Conservation (phyloP, 2,113 vertebrate species). For the Sinocyclocheilus rhinocerous region DNA sequence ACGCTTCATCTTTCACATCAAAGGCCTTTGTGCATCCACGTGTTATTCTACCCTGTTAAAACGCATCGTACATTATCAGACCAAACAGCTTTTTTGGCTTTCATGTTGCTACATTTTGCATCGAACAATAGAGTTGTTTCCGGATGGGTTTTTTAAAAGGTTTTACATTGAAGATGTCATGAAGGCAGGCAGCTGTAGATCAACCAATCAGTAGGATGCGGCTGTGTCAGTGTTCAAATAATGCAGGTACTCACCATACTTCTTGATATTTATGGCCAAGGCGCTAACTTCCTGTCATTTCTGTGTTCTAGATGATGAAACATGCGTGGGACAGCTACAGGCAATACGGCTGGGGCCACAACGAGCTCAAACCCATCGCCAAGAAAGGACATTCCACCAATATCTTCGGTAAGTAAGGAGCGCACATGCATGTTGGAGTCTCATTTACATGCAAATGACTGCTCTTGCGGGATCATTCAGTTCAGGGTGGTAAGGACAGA, state of each 20-base stretch:
- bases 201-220: not conserved
- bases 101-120: conserved; percentile 3
- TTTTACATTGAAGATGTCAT: conserved; percentile 14
- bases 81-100: conserved; percentile 28
- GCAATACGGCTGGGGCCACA: conserved; percentile 97
- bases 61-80: not conserved
- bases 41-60: conserved; percentile 22
- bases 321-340: conserved; percentile 98
- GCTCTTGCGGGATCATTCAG: not conserved
- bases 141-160: not conserved
- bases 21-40: conserved; percentile 6
- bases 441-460: conserved; percentile 48
- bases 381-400: conserved; percentile 99
- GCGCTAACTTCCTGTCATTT: conserved; percentile 37
- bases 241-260: not conserved
- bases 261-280: conserved; percentile 31
- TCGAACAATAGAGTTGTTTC: not conserved
- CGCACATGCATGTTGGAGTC: conserved; percentile 21
- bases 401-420: conserved; percentile 90
- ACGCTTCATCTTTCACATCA: conserved; percentile 30
- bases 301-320: conserved; percentile 92
- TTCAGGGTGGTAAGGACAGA: conserved; percentile 5
- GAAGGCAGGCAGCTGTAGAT: not conserved
- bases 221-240: not conserved
- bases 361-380: conserved; percentile 96